phyloP scores from a whole-genome alignment of 2,797 vertebrate species.

The Otus scops region DNA sequence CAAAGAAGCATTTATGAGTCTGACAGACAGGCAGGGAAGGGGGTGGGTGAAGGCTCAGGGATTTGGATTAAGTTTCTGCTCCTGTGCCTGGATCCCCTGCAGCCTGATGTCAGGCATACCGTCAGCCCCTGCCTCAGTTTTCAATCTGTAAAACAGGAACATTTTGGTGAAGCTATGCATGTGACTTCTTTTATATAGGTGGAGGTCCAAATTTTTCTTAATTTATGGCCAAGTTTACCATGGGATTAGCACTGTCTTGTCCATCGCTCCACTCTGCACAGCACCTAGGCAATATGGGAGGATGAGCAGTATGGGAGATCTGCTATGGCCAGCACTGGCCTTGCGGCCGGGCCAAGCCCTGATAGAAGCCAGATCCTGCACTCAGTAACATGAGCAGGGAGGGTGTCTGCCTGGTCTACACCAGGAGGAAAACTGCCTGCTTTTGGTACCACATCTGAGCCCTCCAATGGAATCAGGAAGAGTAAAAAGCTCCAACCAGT shows the following conservation, averaged over 20 bases:
- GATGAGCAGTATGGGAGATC: neutral
- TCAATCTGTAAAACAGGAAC: neutral
- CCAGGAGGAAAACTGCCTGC: rapidly evolving
- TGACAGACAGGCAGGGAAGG: neutral
- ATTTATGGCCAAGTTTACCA: neutral
- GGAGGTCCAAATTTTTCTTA: neutral
- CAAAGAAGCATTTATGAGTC: neutral
- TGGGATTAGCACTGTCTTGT: neutral
- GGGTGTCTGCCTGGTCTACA: neutral
- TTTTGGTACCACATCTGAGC: neutral
- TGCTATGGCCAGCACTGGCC: neutral
- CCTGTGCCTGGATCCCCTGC: neutral
- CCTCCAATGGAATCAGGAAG: neutral
- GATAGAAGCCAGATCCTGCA: neutral
- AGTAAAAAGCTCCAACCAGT: neutral
- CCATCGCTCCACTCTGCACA: neutral
- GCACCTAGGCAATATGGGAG: rapidly evolving
- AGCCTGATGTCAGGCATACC: neutral
- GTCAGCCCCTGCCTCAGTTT: neutral
- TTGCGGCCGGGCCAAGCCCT: rapidly evolving
- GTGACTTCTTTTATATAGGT: neutral
- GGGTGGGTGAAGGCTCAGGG: neutral
- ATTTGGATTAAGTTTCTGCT: neutral
- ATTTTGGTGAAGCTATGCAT: neutral
- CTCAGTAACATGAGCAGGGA: rapidly evolving